Percentiles rank a stretch among this genome's conserved stretches.
phyloP scores from a whole-genome alignment of 2,888 invertebrate genomes.

The Auanema sp. region DNA sequence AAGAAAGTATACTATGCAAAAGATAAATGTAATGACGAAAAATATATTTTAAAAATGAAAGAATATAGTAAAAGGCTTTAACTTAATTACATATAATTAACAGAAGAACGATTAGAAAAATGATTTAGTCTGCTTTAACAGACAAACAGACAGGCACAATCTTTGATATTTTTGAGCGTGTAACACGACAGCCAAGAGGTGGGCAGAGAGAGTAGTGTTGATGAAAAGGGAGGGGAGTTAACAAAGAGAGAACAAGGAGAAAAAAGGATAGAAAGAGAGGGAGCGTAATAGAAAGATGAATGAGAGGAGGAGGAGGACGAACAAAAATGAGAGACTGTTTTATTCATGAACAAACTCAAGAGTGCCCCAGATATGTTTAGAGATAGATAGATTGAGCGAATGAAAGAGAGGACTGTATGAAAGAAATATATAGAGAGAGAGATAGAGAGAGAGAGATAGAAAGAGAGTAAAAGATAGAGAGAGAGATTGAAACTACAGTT shows the following conservation, averaged over 20 bases:
- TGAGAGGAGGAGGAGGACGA: not conserved
- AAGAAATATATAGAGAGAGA: not conserved
- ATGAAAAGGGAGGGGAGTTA: conserved; percentile 16
- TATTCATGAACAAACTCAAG: too few species aligned
- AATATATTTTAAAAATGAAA: too few species aligned
- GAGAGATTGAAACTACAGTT: not conserved
- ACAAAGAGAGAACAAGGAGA: conserved; percentile 8
- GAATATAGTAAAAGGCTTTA: too few species aligned
- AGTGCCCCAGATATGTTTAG: not conserved
- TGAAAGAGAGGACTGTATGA: not conserved
- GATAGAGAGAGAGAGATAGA: not conserved
- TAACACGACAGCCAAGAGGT: conserved; percentile 7
- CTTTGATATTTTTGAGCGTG: too few species aligned
- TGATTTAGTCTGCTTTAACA: too few species aligned
- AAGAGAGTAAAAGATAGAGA: not conserved
- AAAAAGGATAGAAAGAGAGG: not conserved
- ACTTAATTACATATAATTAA: too few species aligned
- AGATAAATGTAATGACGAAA: too few species aligned
- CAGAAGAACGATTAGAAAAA: too few species aligned
- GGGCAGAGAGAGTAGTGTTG: conserved; percentile 20
- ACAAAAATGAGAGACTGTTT: not conserved
- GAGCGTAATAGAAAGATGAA: conserved; percentile 1
- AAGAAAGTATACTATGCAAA: too few species aligned
- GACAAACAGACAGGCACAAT: too few species aligned
- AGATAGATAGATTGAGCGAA: not conserved